Conservation (phyloP, 2,888 invertebrate genomes). For the Apodemia mormo region DNA sequence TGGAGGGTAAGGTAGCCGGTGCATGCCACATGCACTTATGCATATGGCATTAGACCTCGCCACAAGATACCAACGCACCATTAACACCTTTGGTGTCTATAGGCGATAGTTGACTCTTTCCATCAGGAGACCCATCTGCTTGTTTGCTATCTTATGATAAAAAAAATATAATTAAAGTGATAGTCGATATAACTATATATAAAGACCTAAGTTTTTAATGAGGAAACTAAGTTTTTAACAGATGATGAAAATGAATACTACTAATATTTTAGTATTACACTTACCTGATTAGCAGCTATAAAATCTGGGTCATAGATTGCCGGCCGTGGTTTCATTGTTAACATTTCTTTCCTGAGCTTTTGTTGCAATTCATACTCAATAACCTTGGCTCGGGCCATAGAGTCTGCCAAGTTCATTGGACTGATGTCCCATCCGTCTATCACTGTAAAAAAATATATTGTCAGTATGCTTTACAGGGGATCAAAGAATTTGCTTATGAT, state of each 20-base stretch:
- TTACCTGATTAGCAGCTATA: slow-evolving; percentile 97
- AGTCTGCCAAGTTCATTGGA: slow-evolving; percentile 89
- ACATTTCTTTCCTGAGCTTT: slow-evolving; percentile 88
- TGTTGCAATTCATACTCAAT: slow-evolving; percentile 91
- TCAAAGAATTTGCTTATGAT: background rate
- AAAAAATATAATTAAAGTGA: too few species aligned
- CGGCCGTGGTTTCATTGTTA: slow-evolving; percentile 88
- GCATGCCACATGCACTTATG: too few species aligned
- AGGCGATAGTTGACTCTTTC: too few species aligned
- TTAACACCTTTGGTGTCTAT: too few species aligned
- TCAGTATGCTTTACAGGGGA: background rate
- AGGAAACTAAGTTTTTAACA: too few species aligned
- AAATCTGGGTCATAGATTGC: slow-evolving; percentile 95
- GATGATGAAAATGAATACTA: background rate
- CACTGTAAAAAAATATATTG: slow-evolving; percentile 55
- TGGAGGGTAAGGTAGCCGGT: too few species aligned
- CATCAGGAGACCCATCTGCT: too few species aligned
- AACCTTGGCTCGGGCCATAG: slow-evolving; percentile 93
- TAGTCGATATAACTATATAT: too few species aligned
- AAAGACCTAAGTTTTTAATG: too few species aligned
- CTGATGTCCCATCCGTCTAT: slow-evolving; percentile 97
- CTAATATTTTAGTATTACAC: slow-evolving; percentile 26
- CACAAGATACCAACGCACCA: too few species aligned
- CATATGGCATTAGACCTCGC: too few species aligned
- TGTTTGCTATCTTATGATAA: too few species aligned